Percentiles rank a stretch among this genome's conserved stretches.
Evolutionary conservation across 2,888 invertebrate genomes (phyloP).

Genomic region (Nysson spinosus): DNA sequence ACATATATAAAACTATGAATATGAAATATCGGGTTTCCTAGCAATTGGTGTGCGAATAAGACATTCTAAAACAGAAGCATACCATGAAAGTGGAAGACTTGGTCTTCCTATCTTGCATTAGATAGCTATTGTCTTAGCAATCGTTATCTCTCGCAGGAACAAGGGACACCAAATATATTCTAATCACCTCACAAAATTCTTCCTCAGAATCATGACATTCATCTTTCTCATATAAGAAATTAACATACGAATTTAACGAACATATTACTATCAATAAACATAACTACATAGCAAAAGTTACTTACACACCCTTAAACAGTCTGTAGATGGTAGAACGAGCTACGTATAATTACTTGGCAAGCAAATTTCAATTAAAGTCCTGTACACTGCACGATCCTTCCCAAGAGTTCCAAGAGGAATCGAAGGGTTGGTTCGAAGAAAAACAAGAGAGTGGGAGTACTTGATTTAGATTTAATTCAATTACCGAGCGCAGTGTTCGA

Average conservation of each 20-base stretch:
- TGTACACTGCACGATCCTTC: constrained; percentile 11
- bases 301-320: too few relatives aligned
- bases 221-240: not conserved
- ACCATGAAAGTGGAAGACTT: constrained; percentile 30
- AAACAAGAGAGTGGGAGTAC: constrained; percentile 27
- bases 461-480: constrained; percentile 53
- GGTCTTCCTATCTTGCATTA: constrained; percentile 51
- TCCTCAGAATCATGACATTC: not conserved
- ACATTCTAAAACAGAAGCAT: too few relatives aligned
- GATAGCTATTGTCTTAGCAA: constrained; percentile 53
- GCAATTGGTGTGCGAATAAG: constrained; percentile 24
- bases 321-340: too few relatives aligned
- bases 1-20: constrained; percentile 37
- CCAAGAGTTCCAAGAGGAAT: constrained; percentile 23
- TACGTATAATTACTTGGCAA: constrained; percentile 44
- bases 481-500: constrained; percentile 20
- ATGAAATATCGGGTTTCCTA: constrained; percentile 38
- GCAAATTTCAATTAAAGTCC: constrained; percentile 52
- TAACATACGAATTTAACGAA: too few relatives aligned
- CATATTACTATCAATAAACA: too few relatives aligned
- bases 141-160: constrained; percentile 23
- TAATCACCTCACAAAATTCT: constrained; percentile 21
- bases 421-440: constrained; percentile 8
- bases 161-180: constrained; percentile 24
- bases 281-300: too few relatives aligned